Conservation (phyloP, 1,140 invertebrate species). For the Scylla paramamosain region DNA sequence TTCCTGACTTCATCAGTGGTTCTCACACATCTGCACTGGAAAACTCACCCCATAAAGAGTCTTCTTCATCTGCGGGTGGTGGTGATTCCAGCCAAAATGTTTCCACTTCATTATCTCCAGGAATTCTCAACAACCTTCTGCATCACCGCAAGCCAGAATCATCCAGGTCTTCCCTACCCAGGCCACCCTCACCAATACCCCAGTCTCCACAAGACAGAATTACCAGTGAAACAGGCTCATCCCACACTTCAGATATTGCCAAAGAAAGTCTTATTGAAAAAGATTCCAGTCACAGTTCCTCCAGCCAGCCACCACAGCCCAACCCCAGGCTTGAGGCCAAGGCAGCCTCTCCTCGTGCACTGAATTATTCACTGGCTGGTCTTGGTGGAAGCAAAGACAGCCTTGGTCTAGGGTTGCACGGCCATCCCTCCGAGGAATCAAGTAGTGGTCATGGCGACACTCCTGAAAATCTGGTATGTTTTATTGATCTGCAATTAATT, state of each 20-base stretch:
- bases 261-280: slow-evolving; percentile 34
- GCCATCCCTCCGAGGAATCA: slow-evolving; percentile 63
- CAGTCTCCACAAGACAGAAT: neutral
- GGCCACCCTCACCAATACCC: slow-evolving; percentile 31
- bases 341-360: slow-evolving; percentile 63
- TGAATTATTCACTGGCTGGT: slow-evolving; percentile 65
- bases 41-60: slow-evolving; percentile 45
- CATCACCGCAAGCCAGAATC: slow-evolving; percentile 38
- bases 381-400: slow-evolving; percentile 60
- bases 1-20: slow-evolving; percentile 34
- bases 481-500: neutral
- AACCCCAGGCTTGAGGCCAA: slow-evolving; percentile 61
- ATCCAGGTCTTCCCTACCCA: slow-evolving; percentile 27
- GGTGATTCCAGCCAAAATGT: slow-evolving; percentile 30
- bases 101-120: slow-evolving; percentile 36
- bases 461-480: slow-evolving; percentile 66
- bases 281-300: slow-evolving; percentile 33
- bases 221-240: slow-evolving; percentile 39
- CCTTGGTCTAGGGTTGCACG: slow-evolving; percentile 39
- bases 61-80: slow-evolving; percentile 2
- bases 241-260: neutral
- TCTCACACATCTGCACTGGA: slow-evolving; percentile 4
- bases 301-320: slow-evolving; percentile 47
- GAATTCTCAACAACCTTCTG: slow-evolving; percentile 42
- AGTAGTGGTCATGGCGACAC: slow-evolving; percentile 62